A percentile compares a stretch with the other conserved stretches of the same genome.
These are phyloP conservation scores for Meles meles DNA, from an alignment of 2,113 vertebrate species.

Conservation along the genomic window DNA sequence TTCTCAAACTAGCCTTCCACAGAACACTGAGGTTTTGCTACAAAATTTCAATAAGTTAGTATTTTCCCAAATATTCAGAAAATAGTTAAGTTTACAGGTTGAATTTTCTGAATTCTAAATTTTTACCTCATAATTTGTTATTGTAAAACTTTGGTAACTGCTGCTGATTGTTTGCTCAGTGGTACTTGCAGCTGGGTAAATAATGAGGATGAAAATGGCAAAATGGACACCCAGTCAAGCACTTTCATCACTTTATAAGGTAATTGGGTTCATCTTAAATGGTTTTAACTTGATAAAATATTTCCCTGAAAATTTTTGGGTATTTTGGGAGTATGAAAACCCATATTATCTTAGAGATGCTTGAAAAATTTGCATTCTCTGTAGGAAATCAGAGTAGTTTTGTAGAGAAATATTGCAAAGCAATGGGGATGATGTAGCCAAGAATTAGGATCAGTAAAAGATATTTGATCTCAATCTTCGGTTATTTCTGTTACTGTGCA, in stretches of 20 bases:
- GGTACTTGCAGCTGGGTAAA: not conserved
- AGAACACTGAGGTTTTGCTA: not conserved
- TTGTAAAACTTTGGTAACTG: not conserved
- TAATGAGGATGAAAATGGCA: not conserved
- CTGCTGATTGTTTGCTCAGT: not conserved
- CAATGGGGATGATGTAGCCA: not conserved
- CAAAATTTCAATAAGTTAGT: not conserved
- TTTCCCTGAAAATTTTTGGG: not conserved
- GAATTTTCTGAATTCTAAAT: not conserved
- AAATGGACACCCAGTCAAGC: not conserved
- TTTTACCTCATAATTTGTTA: constrained; percentile 15
- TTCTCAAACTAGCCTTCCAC: not conserved
- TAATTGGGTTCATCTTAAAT: not conserved
- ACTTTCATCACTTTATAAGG: not conserved
- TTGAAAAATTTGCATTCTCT: not conserved
- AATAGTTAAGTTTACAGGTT: not conserved
- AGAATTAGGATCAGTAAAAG: not conserved
- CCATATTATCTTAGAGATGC: constrained; percentile 14
- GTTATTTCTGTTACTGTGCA: constrained; percentile 8
- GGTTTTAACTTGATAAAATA: constrained; percentile 28
- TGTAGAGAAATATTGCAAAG: not conserved
- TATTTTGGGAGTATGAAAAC: not conserved
- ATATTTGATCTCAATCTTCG: constrained; percentile 7
- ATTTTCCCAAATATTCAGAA: not conserved
- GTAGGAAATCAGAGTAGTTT: not conserved